These are phyloP conservation scores for Caerostris extrusa DNA, from an alignment of 1,140 invertebrate genomes.

Conservation along the genomic window DNA sequence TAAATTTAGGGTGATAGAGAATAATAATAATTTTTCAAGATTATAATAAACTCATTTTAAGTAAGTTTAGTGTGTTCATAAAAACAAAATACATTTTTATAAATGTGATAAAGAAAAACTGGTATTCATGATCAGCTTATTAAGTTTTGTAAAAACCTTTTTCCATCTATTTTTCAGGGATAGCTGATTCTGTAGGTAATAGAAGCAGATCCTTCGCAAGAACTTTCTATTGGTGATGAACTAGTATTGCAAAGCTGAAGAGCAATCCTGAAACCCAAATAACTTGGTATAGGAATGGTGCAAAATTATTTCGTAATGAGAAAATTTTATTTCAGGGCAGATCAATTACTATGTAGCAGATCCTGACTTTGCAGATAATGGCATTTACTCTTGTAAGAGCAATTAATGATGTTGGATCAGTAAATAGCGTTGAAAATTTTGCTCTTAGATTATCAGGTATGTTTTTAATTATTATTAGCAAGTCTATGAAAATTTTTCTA, in stretches of 20 bases:
- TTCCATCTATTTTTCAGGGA: conserved; percentile 84
- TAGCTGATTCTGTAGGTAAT: conserved; percentile 85
- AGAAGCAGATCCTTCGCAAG: conserved; percentile 84
- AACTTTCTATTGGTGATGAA: conserved; percentile 84
- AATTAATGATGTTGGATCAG: conserved; percentile 85
- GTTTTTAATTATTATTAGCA: conserved; percentile 79
- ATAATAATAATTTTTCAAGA: too few species aligned
- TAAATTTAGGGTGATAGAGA: too few species aligned
- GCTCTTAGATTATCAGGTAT: conserved; percentile 84
- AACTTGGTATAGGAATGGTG: conserved; percentile 89
- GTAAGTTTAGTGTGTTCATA: too few species aligned
- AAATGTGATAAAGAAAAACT: too few species aligned
- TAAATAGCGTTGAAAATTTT: conserved; percentile 84
- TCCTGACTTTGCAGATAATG: conserved; percentile 87
- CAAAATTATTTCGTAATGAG: conserved; percentile 84
- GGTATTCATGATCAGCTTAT: too few species aligned
- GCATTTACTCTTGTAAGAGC: conserved; percentile 87
- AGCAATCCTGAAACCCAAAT: conserved; percentile 87
- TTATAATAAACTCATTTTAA: too few species aligned
- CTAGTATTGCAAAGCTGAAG: conserved; percentile 88
- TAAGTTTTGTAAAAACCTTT: too few species aligned
- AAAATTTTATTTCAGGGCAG: conserved; percentile 85
- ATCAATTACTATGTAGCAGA: conserved; percentile 85
- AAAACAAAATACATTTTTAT: too few species aligned
- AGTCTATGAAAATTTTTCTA: not conserved